Conservation (phyloP, 2,113 vertebrate species). For the Saguinus midas region DNA sequence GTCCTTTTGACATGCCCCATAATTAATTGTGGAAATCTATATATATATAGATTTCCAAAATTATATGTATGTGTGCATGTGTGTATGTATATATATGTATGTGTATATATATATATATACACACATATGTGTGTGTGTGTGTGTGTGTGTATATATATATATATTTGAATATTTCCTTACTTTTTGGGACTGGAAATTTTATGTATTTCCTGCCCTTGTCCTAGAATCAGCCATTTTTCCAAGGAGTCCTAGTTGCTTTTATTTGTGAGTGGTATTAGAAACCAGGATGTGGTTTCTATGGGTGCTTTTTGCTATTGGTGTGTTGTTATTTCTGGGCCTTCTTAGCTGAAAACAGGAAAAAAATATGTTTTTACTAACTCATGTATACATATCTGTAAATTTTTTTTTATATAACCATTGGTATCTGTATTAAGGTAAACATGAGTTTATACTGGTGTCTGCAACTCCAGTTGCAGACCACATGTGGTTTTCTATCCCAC, state of each 20-base stretch:
- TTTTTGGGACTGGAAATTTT: background rate
- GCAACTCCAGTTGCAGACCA: background rate
- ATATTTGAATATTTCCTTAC: background rate
- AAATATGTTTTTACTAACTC: background rate
- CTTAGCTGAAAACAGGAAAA: background rate
- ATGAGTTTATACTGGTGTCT: background rate
- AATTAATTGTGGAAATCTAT: background rate
- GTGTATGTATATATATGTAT: background rate
- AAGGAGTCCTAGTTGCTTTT: background rate
- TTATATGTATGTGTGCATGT: too few relatives aligned
- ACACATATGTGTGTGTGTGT: too few relatives aligned
- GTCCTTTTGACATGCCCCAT: background rate
- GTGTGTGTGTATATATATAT: background rate
- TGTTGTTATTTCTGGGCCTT: background rate
- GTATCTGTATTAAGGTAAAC: background rate
- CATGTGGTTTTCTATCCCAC: too few relatives aligned
- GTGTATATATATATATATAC: too few relatives aligned
- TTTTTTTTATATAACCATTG: background rate
- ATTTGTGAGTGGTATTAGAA: background rate
- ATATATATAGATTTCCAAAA: too few relatives aligned
- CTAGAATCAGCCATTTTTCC: background rate
- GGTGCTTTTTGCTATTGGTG: background rate
- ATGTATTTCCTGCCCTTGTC: background rate
- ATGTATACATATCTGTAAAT: background rate
- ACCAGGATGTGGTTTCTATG: background rate